Evolutionary conservation across 1,140 invertebrate species (phyloP), one percentile per base, ranked within the genome.

Genomic region (Drosophila eugracilis): DNA sequence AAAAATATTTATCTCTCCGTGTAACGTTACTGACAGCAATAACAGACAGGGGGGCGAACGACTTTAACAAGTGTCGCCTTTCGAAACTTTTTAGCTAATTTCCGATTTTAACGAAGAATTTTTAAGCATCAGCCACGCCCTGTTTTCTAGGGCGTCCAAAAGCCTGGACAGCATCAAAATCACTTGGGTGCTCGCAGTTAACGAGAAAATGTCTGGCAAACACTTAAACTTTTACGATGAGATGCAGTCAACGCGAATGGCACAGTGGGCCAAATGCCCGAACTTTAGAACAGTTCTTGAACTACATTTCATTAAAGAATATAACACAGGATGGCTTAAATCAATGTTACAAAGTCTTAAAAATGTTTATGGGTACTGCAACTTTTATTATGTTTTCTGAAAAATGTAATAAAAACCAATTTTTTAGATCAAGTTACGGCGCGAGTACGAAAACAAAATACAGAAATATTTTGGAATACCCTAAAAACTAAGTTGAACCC

Each of bases 131-230:
- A 62, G 67, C 36, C 47, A 52, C 69, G 58, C 54, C 54, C 58
- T 26, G 21, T 17, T 34, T 62, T 47, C 14, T 22, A 26, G 30
- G 49, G 32, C 24, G 32, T 60, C 44, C 54, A 19, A 75, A 49
- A 15, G 74, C 55, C 55, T 75, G 76, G 67, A 67, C 67, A 65
- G 65, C 65, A 85, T 77, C 77, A 67, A 86, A 86, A 78, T 85
- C 78, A 81, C 67, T 81, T 85, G 62, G 62, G 24, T 73, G 81
- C 81, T 70, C 58, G 67, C 53, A 79, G 78, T 75, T 85, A 85
- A 85, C 81, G 81, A 86, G 77, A 85, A 86, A 85, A 86, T 86
- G 81, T 76, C 81, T 81, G 83, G 81, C 77, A 86, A 86, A 85
- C 81, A 85, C 81, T 85, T 85, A 85, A 86, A 81, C 67, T 85